phyloP scores from a whole-genome alignment of 1,140 invertebrate species.

The Mycetomoellerius zeteki region DNA sequence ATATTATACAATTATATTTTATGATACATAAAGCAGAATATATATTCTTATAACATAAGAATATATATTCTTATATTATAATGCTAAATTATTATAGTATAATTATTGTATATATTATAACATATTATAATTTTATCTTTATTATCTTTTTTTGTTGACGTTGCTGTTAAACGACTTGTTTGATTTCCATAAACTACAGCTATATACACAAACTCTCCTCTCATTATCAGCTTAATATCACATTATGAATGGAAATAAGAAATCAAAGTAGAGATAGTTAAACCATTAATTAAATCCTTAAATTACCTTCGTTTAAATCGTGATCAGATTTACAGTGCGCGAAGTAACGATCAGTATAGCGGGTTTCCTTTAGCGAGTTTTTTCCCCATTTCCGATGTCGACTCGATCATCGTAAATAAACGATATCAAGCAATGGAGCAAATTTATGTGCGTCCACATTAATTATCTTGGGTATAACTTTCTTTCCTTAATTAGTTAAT shows the following conservation, averaged over 20 bases:
- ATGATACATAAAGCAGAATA: not conserved
- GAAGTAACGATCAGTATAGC: constrained; percentile 16
- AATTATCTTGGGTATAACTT: not conserved
- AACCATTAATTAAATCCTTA: constrained; percentile 43
- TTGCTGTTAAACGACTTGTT: not conserved
- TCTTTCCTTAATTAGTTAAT: not conserved
- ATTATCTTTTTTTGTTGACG: not conserved
- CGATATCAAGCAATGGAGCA: too few relatives aligned
- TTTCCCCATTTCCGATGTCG: constrained; percentile 10
- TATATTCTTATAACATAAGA: not conserved
- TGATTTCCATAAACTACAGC: not conserved
- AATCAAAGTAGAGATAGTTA: constrained; percentile 17
- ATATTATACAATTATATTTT: not conserved
- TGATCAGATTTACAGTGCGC: constrained; percentile 26
- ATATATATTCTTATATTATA: not conserved
- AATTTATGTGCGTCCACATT: not conserved
- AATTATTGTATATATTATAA: too few relatives aligned
- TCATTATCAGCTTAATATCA: not conserved
- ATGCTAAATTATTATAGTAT: not conserved
- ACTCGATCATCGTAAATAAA: constrained; percentile 5
- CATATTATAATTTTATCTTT: not conserved
- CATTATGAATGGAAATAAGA: constrained; percentile 36
- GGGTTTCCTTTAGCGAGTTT: not conserved
- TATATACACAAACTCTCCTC: constrained; percentile 7
- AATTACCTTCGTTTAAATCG: constrained; percentile 24